Percentiles rank a stretch among this genome's conserved stretches.
These are phyloP conservation scores for Astur gentilis DNA, from an alignment of 2,113 vertebrate genomes.

Conservation along the genomic window DNA sequence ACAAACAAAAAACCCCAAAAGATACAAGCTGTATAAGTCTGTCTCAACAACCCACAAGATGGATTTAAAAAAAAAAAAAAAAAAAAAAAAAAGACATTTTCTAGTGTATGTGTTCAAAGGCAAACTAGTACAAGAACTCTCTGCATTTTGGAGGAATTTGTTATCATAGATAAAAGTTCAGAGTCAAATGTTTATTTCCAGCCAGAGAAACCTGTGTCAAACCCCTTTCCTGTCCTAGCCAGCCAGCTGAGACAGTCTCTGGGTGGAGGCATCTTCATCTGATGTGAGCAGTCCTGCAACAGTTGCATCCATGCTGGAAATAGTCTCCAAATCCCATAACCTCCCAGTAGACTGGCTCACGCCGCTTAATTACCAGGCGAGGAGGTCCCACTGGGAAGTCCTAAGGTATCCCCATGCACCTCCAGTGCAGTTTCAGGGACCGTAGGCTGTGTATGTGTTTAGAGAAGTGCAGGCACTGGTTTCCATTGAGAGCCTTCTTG, in stretches of 20 bases:
- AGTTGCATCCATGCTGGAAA: background rate
- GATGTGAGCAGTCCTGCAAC: background rate
- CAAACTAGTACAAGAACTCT: background rate
- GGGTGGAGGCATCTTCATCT: background rate
- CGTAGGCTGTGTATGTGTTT: fast-evolving
- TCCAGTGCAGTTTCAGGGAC: background rate
- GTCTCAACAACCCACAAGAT: background rate
- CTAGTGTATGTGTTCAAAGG: background rate
- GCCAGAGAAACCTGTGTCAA: background rate
- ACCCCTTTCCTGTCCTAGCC: background rate
- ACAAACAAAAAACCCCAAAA: background rate
- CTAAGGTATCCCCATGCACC: background rate
- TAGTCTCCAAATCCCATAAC: background rate
- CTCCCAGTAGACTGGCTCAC: background rate
- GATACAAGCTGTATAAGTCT: background rate
- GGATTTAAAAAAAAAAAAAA: background rate
- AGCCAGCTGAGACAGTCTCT: background rate
- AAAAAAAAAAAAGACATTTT: background rate
- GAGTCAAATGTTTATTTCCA: background rate
- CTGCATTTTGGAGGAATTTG: background rate
- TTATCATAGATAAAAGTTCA: background rate
- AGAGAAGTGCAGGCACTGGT: background rate
- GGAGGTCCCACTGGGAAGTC: background rate
- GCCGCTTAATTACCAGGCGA: background rate
- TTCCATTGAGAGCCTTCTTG: background rate